Percentiles rank a stretch among this genome's conserved stretches.
phyloP scores from a whole-genome alignment of 2,797 vertebrate species.

The Thalassophryne amazonica region DNA sequence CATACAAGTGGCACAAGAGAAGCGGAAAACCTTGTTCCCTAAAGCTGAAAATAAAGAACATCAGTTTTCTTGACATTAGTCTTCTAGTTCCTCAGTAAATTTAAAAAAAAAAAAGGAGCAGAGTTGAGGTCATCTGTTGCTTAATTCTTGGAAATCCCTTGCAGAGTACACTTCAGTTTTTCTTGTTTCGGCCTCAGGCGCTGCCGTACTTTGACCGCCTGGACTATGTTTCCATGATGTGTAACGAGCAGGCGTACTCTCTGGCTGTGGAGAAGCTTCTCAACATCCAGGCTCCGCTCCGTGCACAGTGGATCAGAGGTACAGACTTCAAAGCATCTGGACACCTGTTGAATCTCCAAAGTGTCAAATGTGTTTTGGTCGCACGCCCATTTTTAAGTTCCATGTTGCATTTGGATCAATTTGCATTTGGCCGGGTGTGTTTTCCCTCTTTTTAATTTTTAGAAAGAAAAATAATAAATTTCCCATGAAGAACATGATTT shows the following conservation, averaged over 20 bases:
- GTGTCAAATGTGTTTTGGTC: too few relatives aligned
- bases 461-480: too few relatives aligned
- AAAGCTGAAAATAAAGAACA: background rate
- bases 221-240: slow-evolving; percentile 98
- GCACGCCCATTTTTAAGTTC: too few relatives aligned
- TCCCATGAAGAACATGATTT: too few relatives aligned
- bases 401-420: too few relatives aligned
- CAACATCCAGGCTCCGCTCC: slow-evolving; percentile 86
- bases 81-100: background rate
- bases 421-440: too few relatives aligned
- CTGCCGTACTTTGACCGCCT: slow-evolving; percentile 95
- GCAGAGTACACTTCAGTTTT: background rate
- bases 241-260: slow-evolving; percentile 91
- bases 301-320: slow-evolving; percentile 97
- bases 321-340: background rate
- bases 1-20: background rate
- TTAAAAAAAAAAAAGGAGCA: too few relatives aligned
- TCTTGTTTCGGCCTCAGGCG: slow-evolving; percentile 73
- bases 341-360: too few relatives aligned
- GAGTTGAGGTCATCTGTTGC: background rate
- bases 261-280: slow-evolving; percentile 93
- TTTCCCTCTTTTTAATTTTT: too few relatives aligned
- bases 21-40: background rate
- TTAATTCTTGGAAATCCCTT: background rate
- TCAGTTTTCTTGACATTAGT: background rate